Conservation (phyloP, 2,888 invertebrate genomes). For the Calameuta pallipes region DNA sequence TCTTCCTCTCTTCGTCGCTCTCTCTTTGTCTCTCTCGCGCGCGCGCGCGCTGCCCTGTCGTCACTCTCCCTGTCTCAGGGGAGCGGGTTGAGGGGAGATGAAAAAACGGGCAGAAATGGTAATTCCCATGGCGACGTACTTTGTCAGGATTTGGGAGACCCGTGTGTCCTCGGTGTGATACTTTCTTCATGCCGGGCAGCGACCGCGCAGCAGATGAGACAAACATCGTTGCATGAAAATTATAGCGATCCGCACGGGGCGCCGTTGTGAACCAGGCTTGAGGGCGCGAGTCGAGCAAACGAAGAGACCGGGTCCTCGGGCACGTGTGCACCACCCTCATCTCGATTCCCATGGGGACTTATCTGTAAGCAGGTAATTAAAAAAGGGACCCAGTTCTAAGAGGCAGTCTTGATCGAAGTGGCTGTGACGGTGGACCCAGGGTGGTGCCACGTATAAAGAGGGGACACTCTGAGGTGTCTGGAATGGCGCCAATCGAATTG, state of each 20-base stretch:
- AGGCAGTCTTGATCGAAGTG: background rate
- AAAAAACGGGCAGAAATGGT: conserved; percentile 9
- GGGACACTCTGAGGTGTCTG: background rate
- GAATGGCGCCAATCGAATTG: conserved; percentile 55
- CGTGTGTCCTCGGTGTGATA: conserved; percentile 1
- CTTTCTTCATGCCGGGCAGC: conserved; percentile 2
- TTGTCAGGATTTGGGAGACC: conserved; percentile 12
- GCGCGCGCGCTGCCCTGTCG: background rate
- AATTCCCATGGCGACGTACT: conserved; percentile 3
- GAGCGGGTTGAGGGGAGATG: background rate
- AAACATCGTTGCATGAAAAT: conserved; percentile 3
- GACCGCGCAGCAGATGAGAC: conserved; percentile 2
- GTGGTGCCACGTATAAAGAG: background rate
- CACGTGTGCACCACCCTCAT: background rate
- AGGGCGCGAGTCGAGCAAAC: background rate
- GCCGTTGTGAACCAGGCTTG: background rate
- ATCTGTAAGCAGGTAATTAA: conserved; percentile 47
- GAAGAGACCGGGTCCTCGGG: background rate
- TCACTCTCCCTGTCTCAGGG: background rate
- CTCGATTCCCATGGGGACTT: conserved; percentile 34
- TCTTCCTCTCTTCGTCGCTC: background rate
- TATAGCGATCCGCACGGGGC: background rate
- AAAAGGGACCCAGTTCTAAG: conserved; percentile 11
- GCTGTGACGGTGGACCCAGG: background rate
- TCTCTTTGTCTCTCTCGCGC: background rate